Percentiles rank a stretch among this genome's conserved stretches.
Conservation (phyloP, 1,140 invertebrate genomes). For the Philotrypesis tridentata region DNA sequence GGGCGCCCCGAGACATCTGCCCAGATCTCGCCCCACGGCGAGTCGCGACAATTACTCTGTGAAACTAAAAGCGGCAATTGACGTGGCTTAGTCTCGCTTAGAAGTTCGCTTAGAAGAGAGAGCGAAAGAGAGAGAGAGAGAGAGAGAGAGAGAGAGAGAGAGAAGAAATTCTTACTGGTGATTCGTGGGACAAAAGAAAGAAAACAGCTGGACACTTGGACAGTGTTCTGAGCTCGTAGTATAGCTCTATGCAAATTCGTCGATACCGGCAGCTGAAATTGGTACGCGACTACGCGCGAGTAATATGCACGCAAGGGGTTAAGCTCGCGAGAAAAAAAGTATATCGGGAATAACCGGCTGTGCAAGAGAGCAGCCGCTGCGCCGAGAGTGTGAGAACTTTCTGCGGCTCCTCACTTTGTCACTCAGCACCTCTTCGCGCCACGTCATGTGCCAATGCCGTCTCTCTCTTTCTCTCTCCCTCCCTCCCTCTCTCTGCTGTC, state of each 20-base stretch:
- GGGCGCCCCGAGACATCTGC: slow-evolving; percentile 1
- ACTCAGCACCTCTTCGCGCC: background rate
- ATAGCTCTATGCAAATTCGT: slow-evolving; percentile 25
- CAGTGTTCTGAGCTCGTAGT: background rate
- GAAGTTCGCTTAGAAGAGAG: no score
- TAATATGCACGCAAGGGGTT: background rate
- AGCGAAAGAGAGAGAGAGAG: slow-evolving; percentile 9
- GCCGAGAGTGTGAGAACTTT: slow-evolving; percentile 38
- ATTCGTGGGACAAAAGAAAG: background rate
- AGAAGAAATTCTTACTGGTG: background rate
- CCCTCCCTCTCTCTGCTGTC: no score
- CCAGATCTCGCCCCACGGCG: background rate
- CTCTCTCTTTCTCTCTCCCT: background rate
- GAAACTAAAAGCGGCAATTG: slow-evolving; percentile 22
- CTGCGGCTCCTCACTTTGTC: slow-evolving; percentile 38
- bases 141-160: slow-evolving; percentile 10
- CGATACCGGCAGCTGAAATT: slow-evolving; percentile 20
- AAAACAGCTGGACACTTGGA: slow-evolving; percentile 26
- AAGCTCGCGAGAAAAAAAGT: background rate
- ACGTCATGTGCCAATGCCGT: background rate
- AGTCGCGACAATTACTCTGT: slow-evolving; percentile 23
- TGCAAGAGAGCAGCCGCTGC: background rate
- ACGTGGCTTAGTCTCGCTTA: slow-evolving; percentile 21
- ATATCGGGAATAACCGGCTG: background rate
- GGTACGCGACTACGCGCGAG: background rate